Percentiles rank a stretch among this genome's conserved stretches.
These are phyloP conservation scores for Tetramorium parvispinum DNA, from an alignment of 1,140 invertebrate genomes.

Conservation along the genomic window DNA sequence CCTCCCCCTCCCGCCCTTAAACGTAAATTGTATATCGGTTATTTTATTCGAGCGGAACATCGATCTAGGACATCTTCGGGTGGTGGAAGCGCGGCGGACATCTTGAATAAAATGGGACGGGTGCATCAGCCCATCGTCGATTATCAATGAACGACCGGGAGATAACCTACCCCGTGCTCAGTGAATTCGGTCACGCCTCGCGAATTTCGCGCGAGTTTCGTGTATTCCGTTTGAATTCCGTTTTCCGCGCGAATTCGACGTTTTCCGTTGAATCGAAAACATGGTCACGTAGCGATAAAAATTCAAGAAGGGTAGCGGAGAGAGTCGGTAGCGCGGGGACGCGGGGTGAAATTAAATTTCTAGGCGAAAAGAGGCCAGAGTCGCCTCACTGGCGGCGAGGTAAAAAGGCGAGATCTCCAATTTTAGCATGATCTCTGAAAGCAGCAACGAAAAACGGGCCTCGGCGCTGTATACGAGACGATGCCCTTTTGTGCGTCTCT, in stretches of 20 bases:
- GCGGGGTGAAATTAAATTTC: slow-evolving; percentile 64
- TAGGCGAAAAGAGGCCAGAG: slow-evolving; percentile 40
- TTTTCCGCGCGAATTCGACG: slow-evolving; percentile 38
- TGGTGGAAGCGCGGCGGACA: slow-evolving; percentile 10
- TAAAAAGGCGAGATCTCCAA: slow-evolving; percentile 54
- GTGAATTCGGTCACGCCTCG: slow-evolving; percentile 27
- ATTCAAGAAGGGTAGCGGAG: slow-evolving; percentile 31
- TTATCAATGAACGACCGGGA: slow-evolving; percentile 35
- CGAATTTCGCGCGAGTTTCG: slow-evolving; percentile 8
- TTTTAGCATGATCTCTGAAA: slow-evolving; percentile 55
- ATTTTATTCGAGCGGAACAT: slow-evolving; percentile 36
- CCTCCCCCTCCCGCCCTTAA: not conserved
- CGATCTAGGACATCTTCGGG: slow-evolving; percentile 27
- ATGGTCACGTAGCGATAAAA: slow-evolving; percentile 63
- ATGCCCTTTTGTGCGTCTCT: slow-evolving; percentile 10
- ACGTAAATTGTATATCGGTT: slow-evolving; percentile 50
- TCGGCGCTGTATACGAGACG: not conserved
- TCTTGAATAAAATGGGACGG: slow-evolving; percentile 37
- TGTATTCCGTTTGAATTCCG: slow-evolving; percentile 8
- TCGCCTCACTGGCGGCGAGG: slow-evolving; percentile 5
- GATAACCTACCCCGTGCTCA: not conserved
- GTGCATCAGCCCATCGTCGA: slow-evolving; percentile 7
- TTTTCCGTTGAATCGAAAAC: slow-evolving; percentile 35
- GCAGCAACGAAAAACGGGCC: slow-evolving; percentile 24
- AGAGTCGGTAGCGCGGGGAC: not conserved